Base-by-base conservation (phyloP, 2,113 vertebrate genomes). In the Erythrolamprus reginae region DNA sequence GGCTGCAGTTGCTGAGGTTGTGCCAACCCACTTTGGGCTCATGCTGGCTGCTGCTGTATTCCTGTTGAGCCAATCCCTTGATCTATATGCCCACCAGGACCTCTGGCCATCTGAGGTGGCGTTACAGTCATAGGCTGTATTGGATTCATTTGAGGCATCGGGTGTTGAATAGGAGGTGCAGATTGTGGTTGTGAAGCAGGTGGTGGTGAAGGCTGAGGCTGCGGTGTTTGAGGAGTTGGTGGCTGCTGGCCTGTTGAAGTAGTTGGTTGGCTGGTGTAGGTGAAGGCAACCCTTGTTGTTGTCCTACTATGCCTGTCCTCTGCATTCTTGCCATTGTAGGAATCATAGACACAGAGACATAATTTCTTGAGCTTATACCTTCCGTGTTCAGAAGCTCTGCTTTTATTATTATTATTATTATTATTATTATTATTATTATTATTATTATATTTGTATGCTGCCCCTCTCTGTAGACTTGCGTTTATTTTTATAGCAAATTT, bases 191-290 rank as follows among this genome's bases (percentile, higher is more conserved):
- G 94, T 2, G 96, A 61, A 94, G 93, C 82, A 70, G 98, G 96
- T 91, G 97, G 95, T 56, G 97, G 94, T 0, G 97, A 95, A 45
- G 97, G 96, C 48, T 97, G 97, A 12, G 98, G 98, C 55, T 99
- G 98, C 0, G 99, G 98, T 0, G 98, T 99, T 95, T 99, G 99
- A 0, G 99, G 98, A 0, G 98, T 99, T 0, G 97, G 93, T 2
- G 99, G 98, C 94, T 99, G 99, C 55, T 98, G 99, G 89, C 98
- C 98, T 0, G 97, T 98, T 0, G 99, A 98, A 0, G 97, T 98
- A 0, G 98, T 98, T 0, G 99, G 99, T 0, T 99, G 92, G 97
- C 98, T 0, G 98, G 98, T 0, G 98, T 98, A 0, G 99, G 99
- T 0, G 99, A 99, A 0, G 98, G 98, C 87, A 99, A 97, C 8